These are phyloP conservation scores for Drosophila guanche DNA, from an alignment of 1,140 invertebrate genomes.

Conservation along the genomic window DNA sequence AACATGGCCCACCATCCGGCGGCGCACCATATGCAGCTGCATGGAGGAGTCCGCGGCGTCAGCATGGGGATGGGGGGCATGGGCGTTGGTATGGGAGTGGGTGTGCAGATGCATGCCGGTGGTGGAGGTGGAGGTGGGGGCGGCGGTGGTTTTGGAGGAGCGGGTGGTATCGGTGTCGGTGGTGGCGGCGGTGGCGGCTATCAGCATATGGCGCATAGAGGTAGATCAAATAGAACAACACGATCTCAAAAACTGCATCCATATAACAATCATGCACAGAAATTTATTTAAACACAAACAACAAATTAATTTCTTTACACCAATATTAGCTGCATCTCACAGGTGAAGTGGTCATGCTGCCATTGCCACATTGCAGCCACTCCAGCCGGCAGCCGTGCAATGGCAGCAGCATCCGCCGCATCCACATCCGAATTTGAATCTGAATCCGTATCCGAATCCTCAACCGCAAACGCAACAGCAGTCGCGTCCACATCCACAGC, in stretches of 20 bases:
- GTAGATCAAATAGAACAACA: conserved; percentile 82
- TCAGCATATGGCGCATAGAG: conserved; percentile 83
- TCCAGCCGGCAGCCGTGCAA: conserved; percentile 32
- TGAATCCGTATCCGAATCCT: background rate
- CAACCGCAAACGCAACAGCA: no score
- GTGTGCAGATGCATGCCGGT: conserved; percentile 54
- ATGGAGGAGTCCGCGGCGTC: conserved; percentile 37
- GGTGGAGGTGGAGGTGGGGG: conserved; percentile 32
- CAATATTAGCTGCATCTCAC: conserved; percentile 78
- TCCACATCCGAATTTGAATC: no score
- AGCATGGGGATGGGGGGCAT: conserved; percentile 49
- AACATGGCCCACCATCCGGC: conserved; percentile 41
- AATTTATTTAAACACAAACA: conserved; percentile 80
- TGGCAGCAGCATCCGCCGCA: conserved; percentile 1
- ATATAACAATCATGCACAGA: conserved; percentile 80
- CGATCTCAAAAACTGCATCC: conserved; percentile 83
- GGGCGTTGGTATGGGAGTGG: conserved; percentile 43
- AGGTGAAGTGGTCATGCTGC: conserved; percentile 80
- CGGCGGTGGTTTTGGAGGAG: conserved; percentile 17
- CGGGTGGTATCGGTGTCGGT: conserved; percentile 28
- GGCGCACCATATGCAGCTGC: conserved; percentile 67
- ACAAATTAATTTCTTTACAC: conserved; percentile 75
- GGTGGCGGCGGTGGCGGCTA: conserved; percentile 55
- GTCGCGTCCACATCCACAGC: conserved; percentile 1
- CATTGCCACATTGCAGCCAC: conserved; percentile 72